A percentile compares a stretch with the other conserved stretches of the same genome.
These are phyloP conservation scores for Apocheima hispidaria DNA, from an alignment of 2,888 invertebrate species.

Conservation along the genomic window DNA sequence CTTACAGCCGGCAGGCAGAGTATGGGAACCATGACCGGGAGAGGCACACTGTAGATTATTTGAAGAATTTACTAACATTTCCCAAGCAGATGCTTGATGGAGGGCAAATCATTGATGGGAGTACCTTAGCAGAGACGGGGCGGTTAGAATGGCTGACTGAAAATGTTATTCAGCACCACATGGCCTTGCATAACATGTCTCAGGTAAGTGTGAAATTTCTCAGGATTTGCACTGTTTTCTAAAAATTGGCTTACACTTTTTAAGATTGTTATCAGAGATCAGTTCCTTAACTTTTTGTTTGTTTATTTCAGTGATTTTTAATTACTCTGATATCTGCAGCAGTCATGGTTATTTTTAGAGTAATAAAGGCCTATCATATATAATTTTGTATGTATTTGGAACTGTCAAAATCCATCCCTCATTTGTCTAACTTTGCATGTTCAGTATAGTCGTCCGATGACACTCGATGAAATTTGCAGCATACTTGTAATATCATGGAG, in stretches of 20 bases:
- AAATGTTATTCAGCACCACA: slow-evolving; percentile 91
- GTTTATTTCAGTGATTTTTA: slow-evolving; percentile 21
- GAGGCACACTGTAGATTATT: slow-evolving; percentile 95
- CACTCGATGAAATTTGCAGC: too few relatives aligned
- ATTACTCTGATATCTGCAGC: slow-evolving; percentile 9
- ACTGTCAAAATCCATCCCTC: not conserved
- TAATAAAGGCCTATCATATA: not conserved
- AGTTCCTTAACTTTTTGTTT: slow-evolving; percentile 17
- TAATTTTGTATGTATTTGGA: not conserved
- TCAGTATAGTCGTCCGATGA: too few relatives aligned
- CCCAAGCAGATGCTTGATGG: slow-evolving; percentile 92
- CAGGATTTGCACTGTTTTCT: not conserved
- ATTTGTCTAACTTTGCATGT: not conserved
- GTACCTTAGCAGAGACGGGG: slow-evolving; percentile 88
- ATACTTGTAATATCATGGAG: too few relatives aligned
- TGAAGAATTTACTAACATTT: slow-evolving; percentile 96
- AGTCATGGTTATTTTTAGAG: slow-evolving; percentile 12
- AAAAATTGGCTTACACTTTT: not conserved
- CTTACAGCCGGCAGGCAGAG: slow-evolving; percentile 98
- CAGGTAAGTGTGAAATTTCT: slow-evolving; percentile 80
- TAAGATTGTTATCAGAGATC: slow-evolving; percentile 5
- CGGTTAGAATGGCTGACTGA: slow-evolving; percentile 91
- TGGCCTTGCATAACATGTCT: slow-evolving; percentile 89
- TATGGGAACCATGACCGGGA: slow-evolving; percentile 96
- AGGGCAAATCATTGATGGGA: slow-evolving; percentile 78